Percentiles rank a stretch among this genome's conserved stretches.
phyloP scores from a whole-genome alignment of 2,888 invertebrate genomes.

The Lepidochrysops patricia region DNA sequence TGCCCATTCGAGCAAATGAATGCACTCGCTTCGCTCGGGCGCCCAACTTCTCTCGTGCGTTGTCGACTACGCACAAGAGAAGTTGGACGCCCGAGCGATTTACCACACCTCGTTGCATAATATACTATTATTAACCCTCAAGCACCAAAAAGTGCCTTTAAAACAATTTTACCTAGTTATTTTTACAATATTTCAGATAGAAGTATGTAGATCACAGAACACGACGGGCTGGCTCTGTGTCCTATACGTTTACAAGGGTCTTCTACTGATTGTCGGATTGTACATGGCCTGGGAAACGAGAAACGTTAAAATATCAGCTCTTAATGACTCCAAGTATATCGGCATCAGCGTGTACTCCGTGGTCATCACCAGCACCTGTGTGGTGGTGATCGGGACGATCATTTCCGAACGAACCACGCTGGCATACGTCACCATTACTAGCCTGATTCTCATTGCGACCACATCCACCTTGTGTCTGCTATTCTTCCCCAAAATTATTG shows the following conservation, averaged over 20 bases:
- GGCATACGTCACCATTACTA: slow-evolving; percentile 87
- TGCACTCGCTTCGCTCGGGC: no score
- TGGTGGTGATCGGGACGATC: slow-evolving; percentile 91
- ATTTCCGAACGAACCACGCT: slow-evolving; percentile 87
- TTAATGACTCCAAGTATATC: slow-evolving; percentile 95
- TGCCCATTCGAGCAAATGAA: no score
- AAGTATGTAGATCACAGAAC: slow-evolving; percentile 90
- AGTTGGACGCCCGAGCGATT: no score
- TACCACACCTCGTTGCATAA: no score
- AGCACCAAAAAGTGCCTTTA: no score
- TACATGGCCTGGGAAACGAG: slow-evolving; percentile 98
- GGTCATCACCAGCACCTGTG: slow-evolving; percentile 89
- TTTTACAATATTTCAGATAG: slow-evolving; percentile 76
- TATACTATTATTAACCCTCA: no score
- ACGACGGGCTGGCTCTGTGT: slow-evolving; percentile 93
- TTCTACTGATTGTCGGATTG: slow-evolving; percentile 89
- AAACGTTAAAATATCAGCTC: slow-evolving; percentile 90
- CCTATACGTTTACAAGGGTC: slow-evolving; percentile 91
- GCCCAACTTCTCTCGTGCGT: no score
- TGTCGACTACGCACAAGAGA: no score
- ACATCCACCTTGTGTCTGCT: slow-evolving; percentile 89
- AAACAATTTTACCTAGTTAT: neutral
- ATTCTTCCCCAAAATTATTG: slow-evolving; percentile 89
- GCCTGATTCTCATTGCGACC: slow-evolving; percentile 88
- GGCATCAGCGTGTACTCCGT: slow-evolving; percentile 94